Evolutionary conservation across 2,797 vertebrate genomes (phyloP).

Genomic region (Tarsius wallacei): DNA sequence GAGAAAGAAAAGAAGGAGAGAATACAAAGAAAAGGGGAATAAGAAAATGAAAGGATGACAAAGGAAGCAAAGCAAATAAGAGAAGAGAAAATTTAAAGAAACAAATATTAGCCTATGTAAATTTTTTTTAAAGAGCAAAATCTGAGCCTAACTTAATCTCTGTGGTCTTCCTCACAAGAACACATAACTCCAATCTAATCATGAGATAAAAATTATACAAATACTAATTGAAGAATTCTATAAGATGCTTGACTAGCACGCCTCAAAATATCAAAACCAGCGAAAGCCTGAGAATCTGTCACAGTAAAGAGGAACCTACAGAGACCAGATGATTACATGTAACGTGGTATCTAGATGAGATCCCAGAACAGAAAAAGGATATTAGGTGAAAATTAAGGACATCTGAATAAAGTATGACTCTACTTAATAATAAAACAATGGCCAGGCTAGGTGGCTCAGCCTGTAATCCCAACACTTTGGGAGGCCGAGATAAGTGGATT

Average conservation of each 20-base stretch:
- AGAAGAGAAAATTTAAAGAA: not conserved
- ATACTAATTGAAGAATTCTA: not conserved
- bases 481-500: too few species aligned
- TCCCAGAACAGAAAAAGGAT: not conserved
- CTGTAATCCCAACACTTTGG: too few species aligned
- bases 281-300: not conserved
- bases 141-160: not conserved
- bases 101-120: not conserved
- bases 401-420: not conserved
- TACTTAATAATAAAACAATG: not conserved
- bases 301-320: not conserved
- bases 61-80: not conserved
- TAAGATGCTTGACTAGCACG: not conserved
- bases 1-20: not conserved
- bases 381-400: not conserved
- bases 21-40: not conserved
- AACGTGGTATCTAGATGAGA: not conserved
- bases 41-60: not conserved
- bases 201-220: conserved; percentile 3
- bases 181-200: not conserved
- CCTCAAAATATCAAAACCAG: conserved; percentile 23
- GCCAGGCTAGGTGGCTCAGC: too few species aligned
- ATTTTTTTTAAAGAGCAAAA: conserved; percentile 31
- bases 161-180: not conserved
- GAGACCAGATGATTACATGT: not conserved